Percentiles rank a stretch among this genome's conserved stretches.
These are phyloP conservation scores for Mobula hypostoma DNA, from an alignment of 2,113 vertebrate species.

Conservation along the genomic window DNA sequence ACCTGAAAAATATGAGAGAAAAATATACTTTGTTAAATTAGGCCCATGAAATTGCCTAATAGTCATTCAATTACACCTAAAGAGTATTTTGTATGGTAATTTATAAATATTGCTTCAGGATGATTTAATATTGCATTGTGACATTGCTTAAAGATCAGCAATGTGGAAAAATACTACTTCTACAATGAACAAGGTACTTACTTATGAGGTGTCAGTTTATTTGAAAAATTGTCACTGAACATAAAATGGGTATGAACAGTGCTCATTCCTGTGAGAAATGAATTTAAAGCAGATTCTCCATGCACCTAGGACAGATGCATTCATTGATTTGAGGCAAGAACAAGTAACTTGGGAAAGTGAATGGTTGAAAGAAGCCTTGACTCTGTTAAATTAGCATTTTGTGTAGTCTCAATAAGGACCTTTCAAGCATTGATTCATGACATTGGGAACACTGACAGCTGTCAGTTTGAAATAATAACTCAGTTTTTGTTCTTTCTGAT, in stretches of 20 bases:
- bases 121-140: not conserved
- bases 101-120: constrained; percentile 29
- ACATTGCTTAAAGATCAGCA: not conserved
- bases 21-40: not conserved
- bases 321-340: not conserved
- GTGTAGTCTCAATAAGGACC: not conserved
- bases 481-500: not conserved
- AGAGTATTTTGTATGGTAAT: not conserved
- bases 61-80: not conserved
- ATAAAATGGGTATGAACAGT: not conserved
- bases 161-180: not conserved
- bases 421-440: not conserved
- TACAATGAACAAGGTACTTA: not conserved
- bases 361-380: not conserved
- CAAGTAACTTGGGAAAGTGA: not conserved
- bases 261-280: not conserved
- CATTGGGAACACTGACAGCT: not conserved
- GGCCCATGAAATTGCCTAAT: constrained; percentile 14
- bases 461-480: not conserved
- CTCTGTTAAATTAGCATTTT: not conserved
- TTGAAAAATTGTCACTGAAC: constrained; percentile 1
- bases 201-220: constrained; percentile 11
- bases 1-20: not conserved
- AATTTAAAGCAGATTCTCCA: constrained; percentile 3
- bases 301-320: not conserved